These are phyloP conservation scores for Theonella swinhoei DNA, from an alignment of 37 sponge, comb jelly and placozoan species.

Conservation along the genomic window DNA sequence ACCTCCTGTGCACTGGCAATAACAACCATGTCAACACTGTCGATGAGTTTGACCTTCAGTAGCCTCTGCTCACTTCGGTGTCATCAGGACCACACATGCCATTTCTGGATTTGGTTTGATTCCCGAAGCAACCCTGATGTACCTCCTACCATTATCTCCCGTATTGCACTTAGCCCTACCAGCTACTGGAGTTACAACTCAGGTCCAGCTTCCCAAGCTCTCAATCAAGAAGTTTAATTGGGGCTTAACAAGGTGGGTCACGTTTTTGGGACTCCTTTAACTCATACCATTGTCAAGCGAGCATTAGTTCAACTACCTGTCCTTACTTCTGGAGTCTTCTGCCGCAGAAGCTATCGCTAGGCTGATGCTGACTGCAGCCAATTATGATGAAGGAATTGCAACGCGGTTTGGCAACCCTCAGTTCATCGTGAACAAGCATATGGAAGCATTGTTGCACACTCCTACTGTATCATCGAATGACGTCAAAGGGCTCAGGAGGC, in stretches of 20 bases:
- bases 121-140: too few species aligned
- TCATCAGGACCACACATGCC: too few species aligned
- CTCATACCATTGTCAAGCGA: background rate
- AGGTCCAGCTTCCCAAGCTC: constrained; percentile 31
- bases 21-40: too few species aligned
- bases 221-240: constrained; percentile 8
- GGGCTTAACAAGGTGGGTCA: constrained; percentile 16
- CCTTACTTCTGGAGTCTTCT: constrained; percentile 4
- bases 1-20: too few species aligned
- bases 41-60: too few species aligned
- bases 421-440: constrained; percentile 11
- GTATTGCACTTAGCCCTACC: too few species aligned
- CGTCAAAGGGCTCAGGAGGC: background rate
- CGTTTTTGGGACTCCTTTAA: constrained; percentile 35
- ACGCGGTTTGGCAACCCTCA: constrained; percentile 29
- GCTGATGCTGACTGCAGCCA: background rate
- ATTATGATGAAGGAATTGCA: constrained; percentile 14
- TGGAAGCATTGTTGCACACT: constrained; percentile 8
- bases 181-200: background rate
- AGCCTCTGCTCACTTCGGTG: too few species aligned
- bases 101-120: too few species aligned
- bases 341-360: constrained; percentile 24
- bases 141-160: too few species aligned
- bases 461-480: background rate
- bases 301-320: constrained; percentile 15